Evolutionary conservation across 1,140 invertebrate genomes (phyloP), one percentile per base, ranked within the genome.

Genomic region (Cotesia glomerata): DNA sequence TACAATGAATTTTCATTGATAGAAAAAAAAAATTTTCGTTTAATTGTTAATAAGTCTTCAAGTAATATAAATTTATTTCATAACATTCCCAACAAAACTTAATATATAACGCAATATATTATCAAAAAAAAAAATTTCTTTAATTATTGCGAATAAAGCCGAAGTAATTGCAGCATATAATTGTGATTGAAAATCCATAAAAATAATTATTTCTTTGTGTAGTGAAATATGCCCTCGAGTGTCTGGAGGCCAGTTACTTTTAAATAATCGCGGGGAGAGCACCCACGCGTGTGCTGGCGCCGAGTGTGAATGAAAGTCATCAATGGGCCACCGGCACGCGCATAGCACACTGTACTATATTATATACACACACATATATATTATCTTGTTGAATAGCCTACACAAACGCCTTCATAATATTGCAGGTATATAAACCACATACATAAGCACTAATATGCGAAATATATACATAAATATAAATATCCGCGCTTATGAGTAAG

Each of bases 251-350:
- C 74, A 79, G 75, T 77, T 76, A 72, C 69, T 73, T 78, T 78
- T 72, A 64, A 74, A 67, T 64, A 75, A 73, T 71, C 71, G 71
- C 74, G 71, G 16, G 62, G 35, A 45, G 39, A 35, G 54, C 67
- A 71, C 67, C 69, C 72, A 73, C 75, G 73, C 74, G 68, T 51
- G 65, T 68, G 63, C 69, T 14, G 59, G 70, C 58, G 66, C 71
- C 67, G 51, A 72, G 73, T 72, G 74, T 76, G 76, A 81, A 80
- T 81, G 78, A 76, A 79, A 79, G 72, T 79, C 75, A 73, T 73
- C 75, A 74, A 76, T 73, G 72, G 69, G 65, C 59, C 67, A 52
- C 54, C 58, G 58, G 62, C 68, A 68, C 63, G 68, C 62, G 62
- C 73, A 68, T 45, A 45, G 39, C 39, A 45, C 39, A 45, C 39